These are phyloP conservation scores for Notoglanidium macrostoma DNA, from an alignment of 2,797 vertebrate genomes.

Conservation along the genomic window DNA sequence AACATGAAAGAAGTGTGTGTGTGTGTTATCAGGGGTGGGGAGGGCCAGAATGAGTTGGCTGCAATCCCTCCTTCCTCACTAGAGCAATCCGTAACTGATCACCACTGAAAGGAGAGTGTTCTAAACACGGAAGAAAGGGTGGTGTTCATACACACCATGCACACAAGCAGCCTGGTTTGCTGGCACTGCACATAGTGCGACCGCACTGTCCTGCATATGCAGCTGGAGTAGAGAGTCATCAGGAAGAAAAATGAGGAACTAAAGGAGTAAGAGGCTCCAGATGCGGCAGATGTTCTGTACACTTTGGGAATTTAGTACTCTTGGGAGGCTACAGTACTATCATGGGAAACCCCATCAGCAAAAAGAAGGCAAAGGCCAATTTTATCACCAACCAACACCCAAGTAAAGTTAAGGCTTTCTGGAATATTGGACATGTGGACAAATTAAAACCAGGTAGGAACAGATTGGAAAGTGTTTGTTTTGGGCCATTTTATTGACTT, in stretches of 20 bases:
- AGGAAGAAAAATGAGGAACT: slow-evolving; percentile 26
- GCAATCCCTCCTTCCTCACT: slow-evolving; percentile 53
- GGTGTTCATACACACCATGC: slow-evolving; percentile 39
- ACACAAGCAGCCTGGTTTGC: slow-evolving; percentile 41
- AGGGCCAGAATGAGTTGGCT: slow-evolving; percentile 37
- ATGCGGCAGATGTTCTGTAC: slow-evolving; percentile 52
- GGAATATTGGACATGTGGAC: slow-evolving; percentile 67
- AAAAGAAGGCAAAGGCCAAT: slow-evolving; percentile 66
- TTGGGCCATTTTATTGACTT: background rate
- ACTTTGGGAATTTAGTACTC: slow-evolving; percentile 21
- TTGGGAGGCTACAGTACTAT: slow-evolving; percentile 58
- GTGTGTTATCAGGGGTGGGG: slow-evolving; percentile 28
- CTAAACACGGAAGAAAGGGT: slow-evolving; percentile 44
- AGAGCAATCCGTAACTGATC: slow-evolving; percentile 57
- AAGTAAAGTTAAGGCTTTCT: slow-evolving; percentile 62
- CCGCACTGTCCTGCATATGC: slow-evolving; percentile 37
- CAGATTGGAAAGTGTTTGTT: background rate
- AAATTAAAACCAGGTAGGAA: slow-evolving; percentile 73
- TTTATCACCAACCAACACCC: slow-evolving; percentile 30
- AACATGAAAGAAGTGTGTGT: slow-evolving; percentile 16
- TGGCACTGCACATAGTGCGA: slow-evolving; percentile 31
- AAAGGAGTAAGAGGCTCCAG: slow-evolving; percentile 40
- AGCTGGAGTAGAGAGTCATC: slow-evolving; percentile 35
- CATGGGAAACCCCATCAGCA: slow-evolving; percentile 79
- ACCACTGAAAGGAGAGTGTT: slow-evolving; percentile 54